Evolutionary conservation across 2,113 vertebrate genomes (phyloP), one percentile per base, ranked within the genome.

Genomic region (Anthoscopus minutus): DNA sequence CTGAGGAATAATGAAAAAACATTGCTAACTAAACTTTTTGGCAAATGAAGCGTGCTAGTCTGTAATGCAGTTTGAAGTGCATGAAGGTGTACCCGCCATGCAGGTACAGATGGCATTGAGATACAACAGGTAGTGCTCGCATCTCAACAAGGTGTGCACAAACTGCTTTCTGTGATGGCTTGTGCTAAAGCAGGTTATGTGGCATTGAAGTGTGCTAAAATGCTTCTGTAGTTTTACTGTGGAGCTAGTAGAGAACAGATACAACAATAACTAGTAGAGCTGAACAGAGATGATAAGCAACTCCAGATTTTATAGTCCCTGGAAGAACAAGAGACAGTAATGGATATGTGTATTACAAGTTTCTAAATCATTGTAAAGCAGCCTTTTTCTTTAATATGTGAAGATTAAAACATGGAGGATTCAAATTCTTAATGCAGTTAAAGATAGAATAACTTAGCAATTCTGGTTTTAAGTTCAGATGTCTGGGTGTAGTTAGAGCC

Each of bases 61-160:
- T 51, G 27, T 44, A n/a, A 16, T 23, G 17, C 2, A 3, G 37
- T 76, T 57, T 33, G 27, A 54, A 21, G 31, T 65, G 48, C 21
- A 2, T 19, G 31, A 30, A 30, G 21, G 25, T 48, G 35, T 53
- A 10, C 28, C 45, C 0, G 0, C 20, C 10, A 24, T 7, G 6
- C 4, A 5, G 53, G 44, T 74, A 11, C 44, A 48, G 10, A 15
- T 27, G 30, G 42, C 50, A 30, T 3, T 48, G 53, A 51, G 31
- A 4, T 56, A 3, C 6, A n/a, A 23, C 4, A 11, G 50, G n/a
- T 40, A 15, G 66, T 15, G 22, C 28, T 83, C 8, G 8, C 71
- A 74, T 40, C 48, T 74, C 18, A 2, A 13, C 35, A 57, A 33
- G 8, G 4, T 11, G 42, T 38, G 24, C 28, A 20, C 71, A 48